These are phyloP conservation scores for Ornithorhynchus anatinus DNA, from an alignment of 2,113 vertebrate genomes.

Conservation along the genomic window DNA sequence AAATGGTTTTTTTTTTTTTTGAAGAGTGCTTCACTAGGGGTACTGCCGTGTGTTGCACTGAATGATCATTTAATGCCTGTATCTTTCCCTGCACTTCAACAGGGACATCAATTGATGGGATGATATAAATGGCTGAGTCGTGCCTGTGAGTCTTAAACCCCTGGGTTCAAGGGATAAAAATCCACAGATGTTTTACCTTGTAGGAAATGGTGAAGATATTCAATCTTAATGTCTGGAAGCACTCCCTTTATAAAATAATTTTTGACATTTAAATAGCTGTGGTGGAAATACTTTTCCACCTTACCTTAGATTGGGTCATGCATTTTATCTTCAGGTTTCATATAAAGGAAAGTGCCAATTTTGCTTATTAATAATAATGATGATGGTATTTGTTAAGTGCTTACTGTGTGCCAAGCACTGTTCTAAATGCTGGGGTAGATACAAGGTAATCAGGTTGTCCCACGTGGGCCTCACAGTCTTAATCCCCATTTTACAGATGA, in stretches of 20 bases:
- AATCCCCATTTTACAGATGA: too few relatives aligned
- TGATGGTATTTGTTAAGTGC: too few relatives aligned
- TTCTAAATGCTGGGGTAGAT: too few relatives aligned
- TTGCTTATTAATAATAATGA: too few relatives aligned
- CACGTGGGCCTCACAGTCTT: too few relatives aligned
- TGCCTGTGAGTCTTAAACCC: slow-evolving; percentile 50
- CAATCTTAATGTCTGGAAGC: slow-evolving; percentile 62
- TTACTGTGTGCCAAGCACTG: too few relatives aligned
- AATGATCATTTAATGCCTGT: slow-evolving; percentile 62
- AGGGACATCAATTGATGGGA: slow-evolving; percentile 52
- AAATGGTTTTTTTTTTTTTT: slow-evolving; percentile 78
- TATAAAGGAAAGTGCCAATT: too few relatives aligned
- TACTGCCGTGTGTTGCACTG: slow-evolving; percentile 50
- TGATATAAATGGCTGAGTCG: slow-evolving; percentile 50
- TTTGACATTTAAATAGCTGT: slow-evolving; percentile 46
- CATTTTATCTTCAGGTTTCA: slow-evolving; percentile 34
- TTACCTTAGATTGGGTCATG: slow-evolving; percentile 32
- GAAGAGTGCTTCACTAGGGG: slow-evolving; percentile 71
- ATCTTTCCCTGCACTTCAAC: slow-evolving; percentile 54
- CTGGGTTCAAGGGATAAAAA: slow-evolving; percentile 52
- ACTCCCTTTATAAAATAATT: slow-evolving; percentile 51
- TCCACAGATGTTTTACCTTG: slow-evolving; percentile 17
- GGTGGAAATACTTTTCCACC: slow-evolving; percentile 6
- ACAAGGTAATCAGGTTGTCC: too few relatives aligned
- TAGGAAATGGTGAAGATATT: slow-evolving; percentile 52